phyloP scores from a whole-genome alignment of 2,888 invertebrate species.

The Protula sp. region DNA sequence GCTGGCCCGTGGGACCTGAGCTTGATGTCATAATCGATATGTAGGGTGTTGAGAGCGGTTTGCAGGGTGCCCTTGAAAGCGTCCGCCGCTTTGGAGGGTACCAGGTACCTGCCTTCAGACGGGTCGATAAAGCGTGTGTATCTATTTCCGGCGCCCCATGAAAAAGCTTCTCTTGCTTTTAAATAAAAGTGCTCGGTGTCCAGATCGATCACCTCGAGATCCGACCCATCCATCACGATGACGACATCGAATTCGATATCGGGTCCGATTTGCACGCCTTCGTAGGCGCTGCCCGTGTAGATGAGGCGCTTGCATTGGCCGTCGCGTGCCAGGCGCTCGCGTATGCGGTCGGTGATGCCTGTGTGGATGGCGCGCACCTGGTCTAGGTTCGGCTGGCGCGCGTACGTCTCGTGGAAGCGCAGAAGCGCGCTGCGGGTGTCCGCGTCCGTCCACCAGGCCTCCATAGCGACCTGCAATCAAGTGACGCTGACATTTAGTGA shows the following conservation, averaged over 20 bases:
- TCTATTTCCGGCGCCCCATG: too few species aligned
- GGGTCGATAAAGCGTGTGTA: too few species aligned
- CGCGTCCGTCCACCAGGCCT: too few species aligned
- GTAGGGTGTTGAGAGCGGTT: neutral
- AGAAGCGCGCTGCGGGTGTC: too few species aligned
- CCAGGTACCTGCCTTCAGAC: neutral
- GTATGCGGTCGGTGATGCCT: neutral
- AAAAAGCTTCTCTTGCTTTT: neutral
- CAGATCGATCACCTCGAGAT: neutral
- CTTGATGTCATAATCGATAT: neutral
- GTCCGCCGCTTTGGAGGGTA: neutral
- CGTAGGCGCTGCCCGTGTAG: neutral
- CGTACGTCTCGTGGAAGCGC: neutral
- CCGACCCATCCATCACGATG: neutral
- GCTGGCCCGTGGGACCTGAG: neutral
- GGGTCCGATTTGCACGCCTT: neutral
- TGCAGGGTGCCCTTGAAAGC: neutral
- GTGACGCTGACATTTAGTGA: too few species aligned
- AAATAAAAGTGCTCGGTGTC: neutral
- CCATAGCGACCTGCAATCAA: too few species aligned
- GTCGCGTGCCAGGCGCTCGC: neutral
- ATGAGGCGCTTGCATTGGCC: neutral
- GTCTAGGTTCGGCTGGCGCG: neutral
- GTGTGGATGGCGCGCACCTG: neutral
- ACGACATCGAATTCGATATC: neutral